phyloP scores from a whole-genome alignment of 1,140 invertebrate species.

The Rhysida immarginata region DNA sequence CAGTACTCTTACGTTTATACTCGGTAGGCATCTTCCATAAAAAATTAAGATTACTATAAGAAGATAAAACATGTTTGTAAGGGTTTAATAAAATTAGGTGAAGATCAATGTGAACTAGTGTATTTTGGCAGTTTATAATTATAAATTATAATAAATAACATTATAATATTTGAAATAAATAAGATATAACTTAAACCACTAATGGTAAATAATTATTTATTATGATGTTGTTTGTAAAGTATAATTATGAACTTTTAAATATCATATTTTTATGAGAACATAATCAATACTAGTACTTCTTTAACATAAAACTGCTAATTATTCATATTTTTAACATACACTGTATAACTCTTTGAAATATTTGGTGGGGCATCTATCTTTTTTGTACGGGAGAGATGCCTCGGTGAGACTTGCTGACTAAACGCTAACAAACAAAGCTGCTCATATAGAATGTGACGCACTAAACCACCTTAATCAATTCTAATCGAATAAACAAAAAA shows the following conservation, averaged over 20 bases:
- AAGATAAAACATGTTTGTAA: not conserved
- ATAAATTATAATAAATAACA: conserved; percentile 4
- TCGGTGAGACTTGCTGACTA: not conserved
- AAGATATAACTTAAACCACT: conserved; percentile 8
- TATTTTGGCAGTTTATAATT: not conserved
- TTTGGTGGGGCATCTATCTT: not conserved
- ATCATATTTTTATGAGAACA: not conserved
- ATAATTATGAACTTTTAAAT: too few species aligned
- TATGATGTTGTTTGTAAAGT: too few species aligned
- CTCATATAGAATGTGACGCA: not conserved
- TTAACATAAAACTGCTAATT: not conserved
- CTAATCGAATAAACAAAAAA: conserved; percentile 7
- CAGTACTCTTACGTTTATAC: not conserved
- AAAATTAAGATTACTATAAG: conserved; percentile 8
- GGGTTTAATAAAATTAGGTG: not conserved
- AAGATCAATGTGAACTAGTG: not conserved
- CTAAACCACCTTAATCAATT: too few species aligned
- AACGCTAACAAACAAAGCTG: not conserved
- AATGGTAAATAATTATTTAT: not conserved
- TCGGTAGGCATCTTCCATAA: not conserved
- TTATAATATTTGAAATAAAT: not conserved
- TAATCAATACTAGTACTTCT: not conserved
- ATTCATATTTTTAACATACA: not conserved
- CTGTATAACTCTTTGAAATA: not conserved
- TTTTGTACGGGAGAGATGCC: not conserved